These are phyloP conservation scores for Nymphicus hollandicus DNA, from an alignment of 2,113 vertebrate genomes.

Conservation along the genomic window DNA sequence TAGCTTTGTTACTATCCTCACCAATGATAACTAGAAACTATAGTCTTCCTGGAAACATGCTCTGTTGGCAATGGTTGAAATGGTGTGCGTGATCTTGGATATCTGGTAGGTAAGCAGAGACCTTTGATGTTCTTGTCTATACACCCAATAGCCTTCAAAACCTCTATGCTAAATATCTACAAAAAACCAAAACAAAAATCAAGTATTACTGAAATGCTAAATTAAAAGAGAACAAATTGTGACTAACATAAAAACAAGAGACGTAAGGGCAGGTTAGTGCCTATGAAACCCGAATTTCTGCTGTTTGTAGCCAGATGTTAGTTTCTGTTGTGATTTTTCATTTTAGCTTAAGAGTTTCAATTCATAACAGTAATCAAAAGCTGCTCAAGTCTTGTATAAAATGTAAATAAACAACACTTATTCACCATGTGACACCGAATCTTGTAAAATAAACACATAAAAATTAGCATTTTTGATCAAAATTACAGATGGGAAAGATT, in stretches of 20 bases:
- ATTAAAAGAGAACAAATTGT: neutral
- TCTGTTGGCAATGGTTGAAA: neutral
- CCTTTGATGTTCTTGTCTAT: neutral
- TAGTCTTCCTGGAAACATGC: neutral
- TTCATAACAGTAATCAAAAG: neutral
- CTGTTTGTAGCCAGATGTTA: neutral
- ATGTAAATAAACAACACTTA: neutral
- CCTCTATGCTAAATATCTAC: neutral
- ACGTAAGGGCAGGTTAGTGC: neutral
- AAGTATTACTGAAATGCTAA: neutral
- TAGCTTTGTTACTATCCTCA: neutral
- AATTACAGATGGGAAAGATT: neutral
- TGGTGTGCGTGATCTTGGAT: neutral
- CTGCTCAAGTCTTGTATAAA: neutral
- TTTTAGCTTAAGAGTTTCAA: neutral
- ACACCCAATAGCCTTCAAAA: neutral
- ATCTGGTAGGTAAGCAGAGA: neutral
- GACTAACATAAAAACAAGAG: neutral
- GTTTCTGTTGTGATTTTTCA: neutral
- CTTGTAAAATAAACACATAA: neutral
- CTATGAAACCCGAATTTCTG: neutral
- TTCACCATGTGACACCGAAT: neutral
- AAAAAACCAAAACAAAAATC: neutral
- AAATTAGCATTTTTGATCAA: neutral
- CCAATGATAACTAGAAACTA: neutral